A percentile compares a stretch with the other conserved stretches of the same genome.
Conservation (phyloP, 2,797 vertebrate species). For the Onychomys torridus region DNA sequence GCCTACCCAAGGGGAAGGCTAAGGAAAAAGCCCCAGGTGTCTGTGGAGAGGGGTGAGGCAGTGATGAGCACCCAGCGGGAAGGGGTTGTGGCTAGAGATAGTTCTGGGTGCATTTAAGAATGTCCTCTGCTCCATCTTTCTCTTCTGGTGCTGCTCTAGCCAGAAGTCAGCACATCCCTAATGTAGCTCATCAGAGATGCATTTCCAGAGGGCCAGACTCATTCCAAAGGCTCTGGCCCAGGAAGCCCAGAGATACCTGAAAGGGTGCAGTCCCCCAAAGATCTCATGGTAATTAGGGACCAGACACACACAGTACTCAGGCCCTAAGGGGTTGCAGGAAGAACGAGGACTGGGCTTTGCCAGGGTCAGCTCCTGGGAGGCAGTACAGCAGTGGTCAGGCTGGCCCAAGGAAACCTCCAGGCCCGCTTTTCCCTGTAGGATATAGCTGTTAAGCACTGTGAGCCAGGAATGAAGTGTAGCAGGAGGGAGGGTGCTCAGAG, state of each 20-base stretch:
- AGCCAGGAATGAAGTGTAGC: neutral
- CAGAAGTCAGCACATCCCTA: neutral
- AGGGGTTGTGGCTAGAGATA: neutral
- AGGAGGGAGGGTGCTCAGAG: neutral
- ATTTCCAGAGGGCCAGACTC: accelerated
- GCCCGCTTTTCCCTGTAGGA: neutral
- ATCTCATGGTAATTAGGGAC: neutral
- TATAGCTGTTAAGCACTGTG: neutral
- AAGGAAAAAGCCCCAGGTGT: constrained; percentile 55
- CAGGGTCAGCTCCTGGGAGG: neutral
- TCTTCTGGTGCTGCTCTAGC: neutral
- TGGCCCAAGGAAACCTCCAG: neutral
- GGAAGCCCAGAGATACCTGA: neutral
- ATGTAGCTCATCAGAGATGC: neutral
- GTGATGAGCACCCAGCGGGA: neutral
- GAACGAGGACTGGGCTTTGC: accelerated
- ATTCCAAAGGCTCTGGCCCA: neutral
- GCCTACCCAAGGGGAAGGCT: neutral
- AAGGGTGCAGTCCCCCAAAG: neutral
- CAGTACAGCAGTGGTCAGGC: neutral
- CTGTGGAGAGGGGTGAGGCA: neutral
- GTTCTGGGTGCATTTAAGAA: neutral
- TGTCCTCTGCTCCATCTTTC: neutral
- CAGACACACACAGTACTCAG: neutral
- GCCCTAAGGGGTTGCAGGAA: neutral